A percentile compares a stretch with the other conserved stretches of the same genome.
Evolutionary conservation across 2,888 invertebrate species (phyloP).

Genomic region (Hymenopus coronatus): DNA sequence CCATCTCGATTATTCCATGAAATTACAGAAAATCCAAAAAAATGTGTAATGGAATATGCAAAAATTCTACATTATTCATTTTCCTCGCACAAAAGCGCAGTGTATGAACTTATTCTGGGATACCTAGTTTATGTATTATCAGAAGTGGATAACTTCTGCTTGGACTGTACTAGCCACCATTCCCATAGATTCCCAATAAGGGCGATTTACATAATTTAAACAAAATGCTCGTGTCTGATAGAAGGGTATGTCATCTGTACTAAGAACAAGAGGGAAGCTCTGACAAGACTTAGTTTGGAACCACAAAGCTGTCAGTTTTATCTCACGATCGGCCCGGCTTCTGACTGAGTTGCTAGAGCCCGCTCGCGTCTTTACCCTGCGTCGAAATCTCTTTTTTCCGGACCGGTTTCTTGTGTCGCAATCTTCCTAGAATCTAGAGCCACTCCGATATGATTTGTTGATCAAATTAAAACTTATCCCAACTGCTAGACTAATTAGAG

Average conservation of each 20-base stretch:
- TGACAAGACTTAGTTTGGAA: not conserved
- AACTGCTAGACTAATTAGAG: not conserved
- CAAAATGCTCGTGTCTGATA: not conserved
- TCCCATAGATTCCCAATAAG: not conserved
- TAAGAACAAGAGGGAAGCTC: not conserved
- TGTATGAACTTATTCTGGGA: too few relatives aligned
- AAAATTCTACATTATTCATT: too few relatives aligned
- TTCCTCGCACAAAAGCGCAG: too few relatives aligned
- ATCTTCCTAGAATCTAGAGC: not conserved
- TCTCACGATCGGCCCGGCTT: not conserved
- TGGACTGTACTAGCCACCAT: not conserved
- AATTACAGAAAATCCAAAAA: too few relatives aligned
- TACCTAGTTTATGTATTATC: too few relatives aligned
- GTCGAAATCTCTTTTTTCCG: not conserved
- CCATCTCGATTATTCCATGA: too few relatives aligned
- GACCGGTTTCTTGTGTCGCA: not conserved
- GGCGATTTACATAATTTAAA: not conserved
- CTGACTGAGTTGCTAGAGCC: not conserved
- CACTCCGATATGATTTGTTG: not conserved
- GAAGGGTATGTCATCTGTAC: not conserved
- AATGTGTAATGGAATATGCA: too few relatives aligned
- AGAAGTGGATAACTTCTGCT: not conserved
- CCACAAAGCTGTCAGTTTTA: not conserved
- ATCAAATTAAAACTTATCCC: not conserved
- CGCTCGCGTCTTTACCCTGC: too few relatives aligned